A percentile compares a stretch with the other conserved stretches of the same genome.
Evolutionary conservation across 2,113 vertebrate genomes (phyloP).

Genomic region (Stictonetta naevosa): DNA sequence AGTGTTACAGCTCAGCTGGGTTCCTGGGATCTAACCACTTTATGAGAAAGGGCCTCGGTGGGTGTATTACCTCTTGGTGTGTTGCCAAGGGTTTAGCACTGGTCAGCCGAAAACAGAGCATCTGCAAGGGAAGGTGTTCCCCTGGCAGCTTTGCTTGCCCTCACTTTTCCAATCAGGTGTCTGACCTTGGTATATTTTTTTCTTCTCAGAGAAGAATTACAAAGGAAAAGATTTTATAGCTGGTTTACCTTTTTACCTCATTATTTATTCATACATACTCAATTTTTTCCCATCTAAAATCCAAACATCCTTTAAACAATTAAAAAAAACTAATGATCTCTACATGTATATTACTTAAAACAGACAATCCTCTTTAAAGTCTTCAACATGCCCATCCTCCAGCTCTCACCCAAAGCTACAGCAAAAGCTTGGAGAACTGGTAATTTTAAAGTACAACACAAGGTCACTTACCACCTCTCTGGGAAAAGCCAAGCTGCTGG

Average conservation of each 20-base stretch:
- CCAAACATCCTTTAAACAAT: neutral
- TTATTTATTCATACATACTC: neutral
- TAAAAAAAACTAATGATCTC: neutral
- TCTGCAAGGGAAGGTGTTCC: neutral
- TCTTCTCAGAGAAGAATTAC: neutral
- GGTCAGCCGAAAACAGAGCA: neutral
- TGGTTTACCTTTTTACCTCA: neutral
- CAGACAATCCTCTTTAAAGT: neutral
- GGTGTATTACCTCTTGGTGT: neutral
- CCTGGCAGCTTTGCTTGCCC: fast-evolving
- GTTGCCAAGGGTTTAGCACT: neutral
- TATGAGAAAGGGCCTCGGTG: neutral
- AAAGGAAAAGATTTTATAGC: neutral
- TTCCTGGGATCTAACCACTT: neutral
- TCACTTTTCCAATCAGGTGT: neutral
- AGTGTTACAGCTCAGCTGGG: neutral
- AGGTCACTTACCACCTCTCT: neutral
- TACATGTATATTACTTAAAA: neutral
- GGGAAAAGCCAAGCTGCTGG: neutral
- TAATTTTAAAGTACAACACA: neutral
- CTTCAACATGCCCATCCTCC: neutral
- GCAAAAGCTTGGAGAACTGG: neutral
- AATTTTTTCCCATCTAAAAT: neutral
- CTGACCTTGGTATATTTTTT: neutral
- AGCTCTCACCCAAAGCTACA: neutral